Evolutionary conservation across 1,140 invertebrate species (phyloP).

Genomic region (Euura saliciscinereae): DNA sequence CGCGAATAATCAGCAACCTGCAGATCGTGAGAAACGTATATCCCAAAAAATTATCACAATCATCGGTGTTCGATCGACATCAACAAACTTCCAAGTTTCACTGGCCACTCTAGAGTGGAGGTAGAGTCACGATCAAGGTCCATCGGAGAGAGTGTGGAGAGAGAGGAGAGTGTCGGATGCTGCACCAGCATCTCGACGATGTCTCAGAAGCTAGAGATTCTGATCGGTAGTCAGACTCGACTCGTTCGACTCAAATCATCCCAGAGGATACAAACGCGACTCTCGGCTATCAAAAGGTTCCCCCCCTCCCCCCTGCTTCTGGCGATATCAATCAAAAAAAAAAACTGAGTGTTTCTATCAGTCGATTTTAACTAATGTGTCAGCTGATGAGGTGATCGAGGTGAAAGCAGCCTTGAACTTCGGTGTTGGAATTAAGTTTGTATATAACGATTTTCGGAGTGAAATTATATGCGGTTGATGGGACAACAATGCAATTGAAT

Average conservation of each 20-base stretch:
- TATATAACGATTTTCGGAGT: neutral
- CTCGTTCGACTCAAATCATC: neutral
- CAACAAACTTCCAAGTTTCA: too few relatives aligned
- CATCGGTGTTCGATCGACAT: too few relatives aligned
- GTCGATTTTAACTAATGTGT: neutral
- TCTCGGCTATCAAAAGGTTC: neutral
- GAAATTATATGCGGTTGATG: neutral
- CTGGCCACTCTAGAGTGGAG: too few relatives aligned
- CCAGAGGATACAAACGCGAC: too few relatives aligned
- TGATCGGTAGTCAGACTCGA: neutral
- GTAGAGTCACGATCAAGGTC: neutral
- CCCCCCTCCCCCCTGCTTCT: neutral
- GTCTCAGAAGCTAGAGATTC: neutral
- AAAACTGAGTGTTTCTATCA: neutral
- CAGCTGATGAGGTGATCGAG: neutral
- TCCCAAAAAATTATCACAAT: too few relatives aligned
- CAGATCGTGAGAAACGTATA: too few relatives aligned
- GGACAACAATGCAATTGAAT: neutral
- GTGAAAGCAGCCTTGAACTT: neutral
- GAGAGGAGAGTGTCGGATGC: constrained; percentile 1
- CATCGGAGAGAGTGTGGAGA: neutral
- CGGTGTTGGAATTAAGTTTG: neutral
- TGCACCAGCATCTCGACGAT: neutral
- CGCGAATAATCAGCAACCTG: too few relatives aligned
- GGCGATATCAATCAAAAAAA: neutral